phyloP scores from a whole-genome alignment of 1,140 invertebrate species.

The Philaenus spumarius region DNA sequence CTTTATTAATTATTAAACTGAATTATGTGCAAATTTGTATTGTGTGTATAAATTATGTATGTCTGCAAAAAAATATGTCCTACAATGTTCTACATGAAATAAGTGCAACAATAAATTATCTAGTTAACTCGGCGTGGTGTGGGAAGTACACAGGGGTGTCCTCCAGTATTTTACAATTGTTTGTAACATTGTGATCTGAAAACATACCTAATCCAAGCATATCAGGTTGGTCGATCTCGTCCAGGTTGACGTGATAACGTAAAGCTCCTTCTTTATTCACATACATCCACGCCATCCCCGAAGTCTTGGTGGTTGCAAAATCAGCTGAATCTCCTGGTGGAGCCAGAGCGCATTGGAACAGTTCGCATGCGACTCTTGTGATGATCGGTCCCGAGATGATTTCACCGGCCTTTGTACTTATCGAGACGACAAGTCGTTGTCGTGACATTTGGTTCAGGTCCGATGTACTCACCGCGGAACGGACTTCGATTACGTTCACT shows the following conservation, averaged over 20 bases:
- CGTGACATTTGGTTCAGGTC: conserved; percentile 63
- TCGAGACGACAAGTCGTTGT: conserved; percentile 56
- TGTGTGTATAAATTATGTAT: no score
- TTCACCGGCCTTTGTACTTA: conserved; percentile 55
- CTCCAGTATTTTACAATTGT: no score
- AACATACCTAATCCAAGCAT: conserved; percentile 23
- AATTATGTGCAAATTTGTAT: no score
- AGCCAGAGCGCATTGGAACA: conserved; percentile 61
- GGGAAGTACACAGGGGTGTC: no score
- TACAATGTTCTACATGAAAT: no score
- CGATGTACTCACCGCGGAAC: conserved; percentile 59
- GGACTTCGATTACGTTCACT: conserved; percentile 64
- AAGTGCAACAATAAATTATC: no score
- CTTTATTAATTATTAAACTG: no score
- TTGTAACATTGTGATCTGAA: no score
- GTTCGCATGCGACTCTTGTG: conserved; percentile 67
- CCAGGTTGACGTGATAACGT: conserved; percentile 61
- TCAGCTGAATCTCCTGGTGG: conserved; percentile 33
- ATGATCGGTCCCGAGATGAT: conserved; percentile 57
- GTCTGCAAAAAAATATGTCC: no score
- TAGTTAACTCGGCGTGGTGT: no score
- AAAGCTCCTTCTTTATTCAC: conserved; percentile 66
- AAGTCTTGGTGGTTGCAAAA: conserved; percentile 32
- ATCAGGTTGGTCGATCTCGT: conserved; percentile 43
- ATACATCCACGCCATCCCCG: conserved; percentile 71